Evolutionary conservation across 2,888 invertebrate genomes (phyloP).

Genomic region (Oxytorus armatus): DNA sequence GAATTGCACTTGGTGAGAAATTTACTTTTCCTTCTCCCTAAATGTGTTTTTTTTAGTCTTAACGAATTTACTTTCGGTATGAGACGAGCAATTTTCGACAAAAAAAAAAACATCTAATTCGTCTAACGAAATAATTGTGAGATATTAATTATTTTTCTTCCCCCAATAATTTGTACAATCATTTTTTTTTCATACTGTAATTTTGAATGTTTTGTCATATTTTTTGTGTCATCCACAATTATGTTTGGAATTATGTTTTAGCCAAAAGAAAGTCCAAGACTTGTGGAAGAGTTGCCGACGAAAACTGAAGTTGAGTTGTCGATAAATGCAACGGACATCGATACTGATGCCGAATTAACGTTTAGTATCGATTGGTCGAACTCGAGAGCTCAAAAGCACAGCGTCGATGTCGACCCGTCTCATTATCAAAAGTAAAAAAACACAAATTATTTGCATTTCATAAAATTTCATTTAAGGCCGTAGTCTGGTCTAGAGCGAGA

Average conservation of each 20-base stretch:
- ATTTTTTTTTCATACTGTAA: background rate
- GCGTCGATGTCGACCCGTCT: conserved; percentile 65
- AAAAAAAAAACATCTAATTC: too few species aligned
- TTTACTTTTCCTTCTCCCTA: conserved; percentile 40
- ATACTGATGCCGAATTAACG: conserved; percentile 86
- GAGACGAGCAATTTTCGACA: too few species aligned
- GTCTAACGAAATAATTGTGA: too few species aligned
- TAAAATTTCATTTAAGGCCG: background rate
- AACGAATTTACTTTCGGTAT: background rate
- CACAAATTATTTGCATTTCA: background rate
- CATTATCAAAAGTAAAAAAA: conserved; percentile 64
- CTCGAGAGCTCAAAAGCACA: conserved; percentile 83
- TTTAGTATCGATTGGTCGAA: conserved; percentile 87
- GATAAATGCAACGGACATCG: conserved; percentile 87
- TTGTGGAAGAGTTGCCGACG: conserved; percentile 86
- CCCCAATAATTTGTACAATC: too few species aligned
- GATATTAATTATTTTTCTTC: background rate
- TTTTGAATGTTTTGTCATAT: too few species aligned
- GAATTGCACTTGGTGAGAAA: conserved; percentile 86
- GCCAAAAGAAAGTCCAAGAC: conserved; percentile 85
- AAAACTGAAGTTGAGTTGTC: conserved; percentile 82
- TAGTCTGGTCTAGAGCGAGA: too few species aligned
- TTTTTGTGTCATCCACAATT: background rate
- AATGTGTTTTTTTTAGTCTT: background rate
- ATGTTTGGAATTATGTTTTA: conserved; percentile 71